A percentile compares a stretch with the other conserved stretches of the same genome.
These are phyloP conservation scores for Athetis lepigone DNA, from an alignment of 2,888 invertebrate genomes.

Conservation along the genomic window DNA sequence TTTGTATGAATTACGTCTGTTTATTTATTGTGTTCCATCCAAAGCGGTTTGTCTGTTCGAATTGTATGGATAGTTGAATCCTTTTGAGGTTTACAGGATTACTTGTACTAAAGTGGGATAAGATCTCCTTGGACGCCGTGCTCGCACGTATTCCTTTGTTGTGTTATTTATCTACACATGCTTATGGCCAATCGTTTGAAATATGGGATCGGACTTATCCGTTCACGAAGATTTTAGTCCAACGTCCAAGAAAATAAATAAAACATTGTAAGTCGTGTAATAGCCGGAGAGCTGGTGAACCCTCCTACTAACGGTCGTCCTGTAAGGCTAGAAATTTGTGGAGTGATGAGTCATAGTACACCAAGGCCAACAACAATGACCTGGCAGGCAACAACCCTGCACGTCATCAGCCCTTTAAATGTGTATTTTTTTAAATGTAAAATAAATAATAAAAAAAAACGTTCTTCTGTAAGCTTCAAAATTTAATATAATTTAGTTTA, in stretches of 20 bases:
- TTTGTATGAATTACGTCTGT: constrained; percentile 53
- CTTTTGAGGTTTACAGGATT: constrained; percentile 55
- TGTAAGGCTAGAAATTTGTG: no score
- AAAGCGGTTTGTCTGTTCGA: constrained; percentile 38
- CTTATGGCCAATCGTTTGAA: constrained; percentile 31
- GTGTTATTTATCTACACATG: constrained; percentile 44
- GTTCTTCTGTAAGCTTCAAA: no score
- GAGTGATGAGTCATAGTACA: no score
- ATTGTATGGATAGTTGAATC: constrained; percentile 49
- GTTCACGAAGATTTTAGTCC: constrained; percentile 8
- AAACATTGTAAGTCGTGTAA: constrained; percentile 24
- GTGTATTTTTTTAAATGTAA: no score
- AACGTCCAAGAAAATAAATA: constrained; percentile 23
- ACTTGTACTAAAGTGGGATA: constrained; percentile 33
- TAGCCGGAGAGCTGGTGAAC: no score
- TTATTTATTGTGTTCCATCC: constrained; percentile 54
- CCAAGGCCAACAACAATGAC: no score
- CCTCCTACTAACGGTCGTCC: no score
- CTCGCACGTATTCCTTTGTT: constrained; percentile 36
- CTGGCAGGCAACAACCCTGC: no score
- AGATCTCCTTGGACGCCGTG: constrained; percentile 29
- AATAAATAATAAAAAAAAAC: no score
- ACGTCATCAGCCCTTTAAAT: no score
- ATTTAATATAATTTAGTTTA: no score
- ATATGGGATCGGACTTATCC: constrained; percentile 6